Percentiles rank a stretch among this genome's conserved stretches.
These are phyloP conservation scores for Strigops habroptila DNA, from an alignment of 2,113 vertebrate genomes.

Conservation along the genomic window DNA sequence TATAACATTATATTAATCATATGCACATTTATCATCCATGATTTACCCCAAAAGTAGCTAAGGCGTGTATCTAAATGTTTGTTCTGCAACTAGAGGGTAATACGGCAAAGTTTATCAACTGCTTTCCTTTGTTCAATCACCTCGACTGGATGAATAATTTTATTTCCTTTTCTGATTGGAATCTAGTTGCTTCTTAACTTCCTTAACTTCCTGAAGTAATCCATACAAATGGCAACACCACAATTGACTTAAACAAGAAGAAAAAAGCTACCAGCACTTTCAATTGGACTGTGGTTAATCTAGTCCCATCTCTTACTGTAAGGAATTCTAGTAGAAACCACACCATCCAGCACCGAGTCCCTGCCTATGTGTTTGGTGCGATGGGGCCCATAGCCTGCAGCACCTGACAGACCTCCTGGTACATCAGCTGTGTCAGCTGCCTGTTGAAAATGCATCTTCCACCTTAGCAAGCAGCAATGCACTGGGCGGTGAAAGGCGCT, in stretches of 20 bases:
- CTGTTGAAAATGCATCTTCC: neutral
- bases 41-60: neutral
- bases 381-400: neutral
- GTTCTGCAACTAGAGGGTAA: neutral
- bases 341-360: fast-evolving
- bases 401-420: no score
- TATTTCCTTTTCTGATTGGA: neutral
- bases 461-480: neutral
- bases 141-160: neutral
- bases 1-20: neutral
- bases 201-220: neutral
- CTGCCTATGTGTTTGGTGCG: neutral
- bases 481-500: neutral
- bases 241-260: neutral
- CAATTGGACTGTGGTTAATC: neutral
- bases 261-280: neutral
- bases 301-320: neutral
- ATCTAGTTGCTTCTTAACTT: neutral
- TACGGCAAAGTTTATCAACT: neutral
- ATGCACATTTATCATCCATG: neutral
- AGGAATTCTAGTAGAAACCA: neutral
- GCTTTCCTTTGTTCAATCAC: neutral
- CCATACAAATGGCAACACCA: neutral
- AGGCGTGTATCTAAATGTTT: neutral
- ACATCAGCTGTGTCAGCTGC: neutral